These are phyloP conservation scores for Axis porcinus DNA, from an alignment of 2,113 vertebrate genomes.

Conservation along the genomic window DNA sequence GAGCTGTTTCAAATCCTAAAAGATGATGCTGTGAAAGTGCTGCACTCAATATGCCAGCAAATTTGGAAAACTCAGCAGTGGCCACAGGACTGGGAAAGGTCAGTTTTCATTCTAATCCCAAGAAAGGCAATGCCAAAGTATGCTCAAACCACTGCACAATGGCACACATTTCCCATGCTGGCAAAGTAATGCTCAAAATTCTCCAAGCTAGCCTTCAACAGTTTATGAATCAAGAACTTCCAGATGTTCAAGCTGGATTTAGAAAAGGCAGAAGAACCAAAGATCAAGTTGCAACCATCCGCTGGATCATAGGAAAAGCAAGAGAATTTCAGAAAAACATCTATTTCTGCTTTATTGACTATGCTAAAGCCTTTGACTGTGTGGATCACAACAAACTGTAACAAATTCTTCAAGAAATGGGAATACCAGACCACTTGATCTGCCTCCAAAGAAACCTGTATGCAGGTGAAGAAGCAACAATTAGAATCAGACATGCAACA, in stretches of 20 bases:
- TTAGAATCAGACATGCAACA: neutral
- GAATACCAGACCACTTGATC: neutral
- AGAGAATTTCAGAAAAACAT: neutral
- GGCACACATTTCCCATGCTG: neutral
- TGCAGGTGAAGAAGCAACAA: neutral
- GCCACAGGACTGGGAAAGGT: neutral
- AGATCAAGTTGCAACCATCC: neutral
- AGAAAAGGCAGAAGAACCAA: neutral
- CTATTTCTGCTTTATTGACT: neutral
- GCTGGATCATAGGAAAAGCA: neutral
- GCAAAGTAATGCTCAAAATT: neutral
- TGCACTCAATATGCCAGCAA: neutral
- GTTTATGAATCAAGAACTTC: neutral
- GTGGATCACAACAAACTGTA: neutral
- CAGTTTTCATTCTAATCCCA: neutral
- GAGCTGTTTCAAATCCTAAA: neutral
- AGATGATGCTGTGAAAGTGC: neutral
- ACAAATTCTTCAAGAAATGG: neutral
- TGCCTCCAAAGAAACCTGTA: neutral
- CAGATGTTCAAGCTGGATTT: neutral
- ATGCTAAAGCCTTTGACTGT: neutral
- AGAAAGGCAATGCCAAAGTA: neutral
- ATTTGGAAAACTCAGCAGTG: neutral
- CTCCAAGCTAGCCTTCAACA: neutral
- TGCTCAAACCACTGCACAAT: neutral